These are phyloP conservation scores for Diarsia dahlii DNA, from an alignment of 2,888 invertebrate species.

Conservation along the genomic window DNA sequence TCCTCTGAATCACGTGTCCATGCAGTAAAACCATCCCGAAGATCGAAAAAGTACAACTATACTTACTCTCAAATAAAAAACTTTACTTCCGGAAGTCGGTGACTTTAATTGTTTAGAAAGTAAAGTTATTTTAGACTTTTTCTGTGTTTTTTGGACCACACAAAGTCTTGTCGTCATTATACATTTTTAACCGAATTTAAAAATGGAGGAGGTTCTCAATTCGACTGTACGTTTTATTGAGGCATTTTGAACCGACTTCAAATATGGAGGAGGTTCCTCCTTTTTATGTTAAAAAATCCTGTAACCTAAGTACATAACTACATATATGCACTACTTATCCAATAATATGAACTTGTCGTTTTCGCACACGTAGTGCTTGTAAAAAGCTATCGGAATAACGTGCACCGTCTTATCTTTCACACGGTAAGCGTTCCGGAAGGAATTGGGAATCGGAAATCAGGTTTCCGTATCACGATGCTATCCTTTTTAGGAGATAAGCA, in stretches of 20 bases:
- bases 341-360: slow-evolving; percentile 10
- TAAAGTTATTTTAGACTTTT: too few species aligned
- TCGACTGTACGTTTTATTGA: too few species aligned
- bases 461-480: slow-evolving; percentile 52
- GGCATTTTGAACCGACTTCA: too few species aligned
- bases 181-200: too few species aligned
- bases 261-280: too few species aligned
- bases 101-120: too few species aligned
- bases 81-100: too few species aligned
- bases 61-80: not conserved
- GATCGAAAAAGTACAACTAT: not conserved
- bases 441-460: slow-evolving; percentile 41
- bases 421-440: slow-evolving; percentile 46
- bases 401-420: slow-evolving; percentile 27
- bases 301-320: not conserved
- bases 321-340: not conserved
- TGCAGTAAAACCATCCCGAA: not conserved
- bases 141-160: too few species aligned
- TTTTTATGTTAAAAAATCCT: not conserved
- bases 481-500: slow-evolving; percentile 42
- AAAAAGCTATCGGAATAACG: slow-evolving; percentile 18
- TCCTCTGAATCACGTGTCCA: not conserved
- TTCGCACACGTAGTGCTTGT: not conserved
- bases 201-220: too few species aligned
- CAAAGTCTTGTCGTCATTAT: too few species aligned